phyloP scores from a whole-genome alignment of 2,888 invertebrate genomes.

The Oscheius onirici region DNA sequence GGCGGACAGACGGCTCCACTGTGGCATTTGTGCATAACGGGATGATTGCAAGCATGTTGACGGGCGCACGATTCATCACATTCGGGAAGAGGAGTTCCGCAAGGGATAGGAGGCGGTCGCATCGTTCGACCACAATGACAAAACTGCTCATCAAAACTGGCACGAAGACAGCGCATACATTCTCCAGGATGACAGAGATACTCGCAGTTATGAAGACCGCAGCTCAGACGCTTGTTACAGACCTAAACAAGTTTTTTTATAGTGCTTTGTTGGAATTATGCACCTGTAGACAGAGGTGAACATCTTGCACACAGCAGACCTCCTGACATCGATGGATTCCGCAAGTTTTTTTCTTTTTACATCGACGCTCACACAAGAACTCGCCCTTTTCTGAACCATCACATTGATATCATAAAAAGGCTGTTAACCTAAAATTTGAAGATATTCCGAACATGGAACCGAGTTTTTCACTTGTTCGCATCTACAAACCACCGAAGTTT shows the following conservation, averaged over 20 bases:
- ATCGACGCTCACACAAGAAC: conserved; percentile 83
- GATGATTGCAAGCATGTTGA: conserved; percentile 78
- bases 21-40: conserved; percentile 75
- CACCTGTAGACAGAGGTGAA: conserved; percentile 81
- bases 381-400: conserved; percentile 40
- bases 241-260: conserved; percentile 64
- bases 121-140: conserved; percentile 91
- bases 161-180: conserved; percentile 82
- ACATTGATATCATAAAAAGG: neutral
- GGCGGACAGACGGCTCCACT: conserved; percentile 81
- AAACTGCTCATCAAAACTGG: conserved; percentile 88
- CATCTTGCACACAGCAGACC: conserved; percentile 85
- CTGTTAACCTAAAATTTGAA: conserved; percentile 32
- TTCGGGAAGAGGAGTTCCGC: conserved; percentile 86
- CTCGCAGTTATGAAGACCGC: conserved; percentile 88
- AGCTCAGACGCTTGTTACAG: conserved; percentile 82
- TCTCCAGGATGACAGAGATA: conserved; percentile 88
- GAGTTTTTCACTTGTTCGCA: conserved; percentile 84
- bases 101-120: conserved; percentile 88
- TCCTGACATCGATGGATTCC: conserved; percentile 85
- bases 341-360: conserved; percentile 79
- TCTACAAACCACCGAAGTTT: conserved; percentile 83
- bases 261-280: neutral
- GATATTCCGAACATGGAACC: conserved; percentile 55
- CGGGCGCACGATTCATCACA: conserved; percentile 84